phyloP scores from a whole-genome alignment of 2,797 vertebrate genomes.

The Melanotaenia pygmaea region DNA sequence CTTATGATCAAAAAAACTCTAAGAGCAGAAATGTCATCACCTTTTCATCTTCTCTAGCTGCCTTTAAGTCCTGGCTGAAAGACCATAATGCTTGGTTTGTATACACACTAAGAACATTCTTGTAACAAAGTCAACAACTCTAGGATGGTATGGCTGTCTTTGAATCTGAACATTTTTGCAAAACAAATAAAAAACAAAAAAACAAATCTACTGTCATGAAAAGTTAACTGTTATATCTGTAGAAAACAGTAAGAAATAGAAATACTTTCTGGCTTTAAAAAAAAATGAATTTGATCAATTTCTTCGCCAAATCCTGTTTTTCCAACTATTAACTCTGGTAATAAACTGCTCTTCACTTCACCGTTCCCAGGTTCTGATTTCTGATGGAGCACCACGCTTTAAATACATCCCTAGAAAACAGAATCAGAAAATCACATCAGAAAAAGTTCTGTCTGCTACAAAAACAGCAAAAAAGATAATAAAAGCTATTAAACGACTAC shows the following conservation, averaged over 20 bases:
- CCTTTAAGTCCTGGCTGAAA: constrained; percentile 41
- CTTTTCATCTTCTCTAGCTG: constrained; percentile 52
- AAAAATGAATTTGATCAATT: not conserved
- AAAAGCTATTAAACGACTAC: constrained; percentile 14
- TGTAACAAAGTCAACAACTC: constrained; percentile 11
- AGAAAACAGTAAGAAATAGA: constrained; percentile 11
- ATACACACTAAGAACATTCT: constrained; percentile 6
- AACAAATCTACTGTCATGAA: constrained; percentile 3
- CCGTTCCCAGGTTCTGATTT: constrained; percentile 82
- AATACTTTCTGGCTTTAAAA: not conserved
- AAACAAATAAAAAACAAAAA: no score
- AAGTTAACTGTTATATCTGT: constrained; percentile 11
- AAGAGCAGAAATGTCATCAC: not conserved
- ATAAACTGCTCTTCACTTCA: constrained; percentile 79
- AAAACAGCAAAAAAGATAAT: not conserved
- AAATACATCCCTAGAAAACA: constrained; percentile 85
- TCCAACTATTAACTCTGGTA: not conserved
- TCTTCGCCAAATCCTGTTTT: not conserved
- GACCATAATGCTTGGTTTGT: not conserved
- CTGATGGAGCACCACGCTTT: constrained; percentile 88
- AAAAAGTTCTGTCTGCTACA: not conserved
- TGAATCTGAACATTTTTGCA: not conserved
- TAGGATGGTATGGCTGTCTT: not conserved
- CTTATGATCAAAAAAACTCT: not conserved
- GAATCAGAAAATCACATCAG: not conserved